Evolutionary conservation across 2,113 vertebrate genomes (phyloP).

Genomic region (Sceloporus undulatus): DNA sequence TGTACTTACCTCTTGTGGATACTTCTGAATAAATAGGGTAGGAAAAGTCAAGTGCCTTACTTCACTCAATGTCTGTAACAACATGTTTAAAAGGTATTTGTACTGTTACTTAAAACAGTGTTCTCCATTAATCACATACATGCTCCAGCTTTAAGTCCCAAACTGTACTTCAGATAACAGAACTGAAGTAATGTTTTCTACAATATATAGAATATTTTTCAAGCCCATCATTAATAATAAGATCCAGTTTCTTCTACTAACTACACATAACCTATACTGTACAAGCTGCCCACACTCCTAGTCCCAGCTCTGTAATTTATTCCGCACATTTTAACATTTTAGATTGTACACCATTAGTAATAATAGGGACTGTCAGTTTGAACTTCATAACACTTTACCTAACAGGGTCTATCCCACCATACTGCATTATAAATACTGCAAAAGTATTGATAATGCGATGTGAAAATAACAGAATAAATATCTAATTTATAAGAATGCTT

Average conservation of each 20-base stretch:
- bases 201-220: neutral
- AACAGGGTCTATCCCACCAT: neutral
- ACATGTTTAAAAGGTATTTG: slow-evolving; percentile 34
- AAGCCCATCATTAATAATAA: neutral
- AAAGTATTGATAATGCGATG: neutral
- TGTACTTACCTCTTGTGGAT: slow-evolving; percentile 88
- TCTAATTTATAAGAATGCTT: neutral
- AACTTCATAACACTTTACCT: neutral
- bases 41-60: slow-evolving; percentile 91
- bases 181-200: neutral
- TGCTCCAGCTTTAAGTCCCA: neutral
- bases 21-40: slow-evolving; percentile 87
- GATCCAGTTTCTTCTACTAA: neutral
- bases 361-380: neutral
- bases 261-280: neutral
- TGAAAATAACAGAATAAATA: neutral
- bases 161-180: neutral
- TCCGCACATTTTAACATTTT: neutral
- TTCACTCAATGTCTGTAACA: slow-evolving; percentile 90
- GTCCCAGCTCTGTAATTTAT: neutral
- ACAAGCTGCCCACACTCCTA: neutral
- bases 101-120: slow-evolving; percentile 10
- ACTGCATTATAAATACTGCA: neutral
- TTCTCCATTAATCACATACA: neutral
- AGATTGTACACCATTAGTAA: neutral